phyloP scores from a whole-genome alignment of 1,140 invertebrate species.

The Caenorhabditis briggsae region DNA sequence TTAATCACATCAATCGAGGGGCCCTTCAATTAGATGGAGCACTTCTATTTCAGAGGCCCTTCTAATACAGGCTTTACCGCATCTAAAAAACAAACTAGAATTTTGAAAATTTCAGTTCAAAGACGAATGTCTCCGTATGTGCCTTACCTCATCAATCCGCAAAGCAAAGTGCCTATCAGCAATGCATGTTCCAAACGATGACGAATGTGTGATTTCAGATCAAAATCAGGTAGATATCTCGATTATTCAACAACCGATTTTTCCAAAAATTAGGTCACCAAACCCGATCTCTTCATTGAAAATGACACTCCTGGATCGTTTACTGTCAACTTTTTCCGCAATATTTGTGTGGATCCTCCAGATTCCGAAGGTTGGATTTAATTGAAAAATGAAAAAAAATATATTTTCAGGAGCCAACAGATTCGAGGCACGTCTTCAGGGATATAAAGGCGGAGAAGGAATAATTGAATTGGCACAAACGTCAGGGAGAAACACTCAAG shows the following conservation, averaged over 20 bases:
- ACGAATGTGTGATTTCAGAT: conserved; percentile 53
- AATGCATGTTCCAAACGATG: conserved; percentile 52
- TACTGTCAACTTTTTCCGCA: conserved; percentile 40
- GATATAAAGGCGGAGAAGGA: conserved; percentile 33
- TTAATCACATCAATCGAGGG: no score
- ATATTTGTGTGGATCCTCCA: conserved; percentile 50
- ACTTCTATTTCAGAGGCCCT: no score
- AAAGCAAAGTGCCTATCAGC: conserved; percentile 47
- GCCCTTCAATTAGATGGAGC: no score
- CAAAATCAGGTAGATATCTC: conserved; percentile 32
- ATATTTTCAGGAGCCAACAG: not conserved
- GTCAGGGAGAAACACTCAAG: conserved; percentile 8
- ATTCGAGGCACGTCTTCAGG: conserved; percentile 41
- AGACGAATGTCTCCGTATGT: conserved; percentile 56
- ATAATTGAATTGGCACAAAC: conserved; percentile 28
- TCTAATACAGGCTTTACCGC: no score
- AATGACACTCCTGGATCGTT: conserved; percentile 31
- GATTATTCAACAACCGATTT: not conserved
- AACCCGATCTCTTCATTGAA: conserved; percentile 48
- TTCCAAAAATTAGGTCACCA: not conserved
- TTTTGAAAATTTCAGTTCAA: conserved; percentile 41
- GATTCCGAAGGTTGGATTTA: conserved; percentile 6
- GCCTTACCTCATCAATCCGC: conserved; percentile 37
- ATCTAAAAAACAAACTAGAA: no score
- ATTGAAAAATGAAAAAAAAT: not conserved